Conservation (phyloP, 2,797 vertebrate genomes). For the Ataeniobius toweri region DNA sequence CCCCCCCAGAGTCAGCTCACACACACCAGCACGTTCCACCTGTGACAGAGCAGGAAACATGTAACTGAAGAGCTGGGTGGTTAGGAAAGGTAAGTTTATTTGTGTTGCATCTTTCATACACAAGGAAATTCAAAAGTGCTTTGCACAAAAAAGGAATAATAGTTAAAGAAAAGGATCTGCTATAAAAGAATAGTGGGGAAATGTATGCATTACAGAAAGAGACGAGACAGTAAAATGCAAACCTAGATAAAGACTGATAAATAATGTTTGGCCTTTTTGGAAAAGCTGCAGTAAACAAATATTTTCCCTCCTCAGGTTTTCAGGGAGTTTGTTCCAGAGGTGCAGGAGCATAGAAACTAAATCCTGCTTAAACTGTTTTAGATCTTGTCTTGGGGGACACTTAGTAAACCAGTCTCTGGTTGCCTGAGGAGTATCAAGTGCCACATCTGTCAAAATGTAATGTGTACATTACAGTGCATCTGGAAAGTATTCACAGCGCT, state of each 20-base stretch:
- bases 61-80: background rate
- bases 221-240: too few species aligned
- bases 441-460: background rate
- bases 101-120: background rate
- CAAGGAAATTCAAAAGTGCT: background rate
- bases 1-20: conserved; percentile 88
- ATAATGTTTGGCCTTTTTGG: background rate
- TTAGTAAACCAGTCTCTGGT: background rate
- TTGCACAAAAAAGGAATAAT: background rate
- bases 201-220: background rate
- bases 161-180: background rate
- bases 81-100: background rate
- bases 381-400: background rate
- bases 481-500: too few species aligned
- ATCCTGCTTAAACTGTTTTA: background rate
- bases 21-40: conserved; percentile 88
- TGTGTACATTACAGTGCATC: background rate
- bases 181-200: background rate
- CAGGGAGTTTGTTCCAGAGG: background rate
- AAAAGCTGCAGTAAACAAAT: background rate
- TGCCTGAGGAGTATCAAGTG: background rate
- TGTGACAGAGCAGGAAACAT: conserved; percentile 55
- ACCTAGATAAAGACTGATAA: background rate
- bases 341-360: background rate
- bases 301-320: background rate